Base-by-base conservation (phyloP, 2,113 vertebrate genomes). In the Halcyon senegalensis region DNA sequence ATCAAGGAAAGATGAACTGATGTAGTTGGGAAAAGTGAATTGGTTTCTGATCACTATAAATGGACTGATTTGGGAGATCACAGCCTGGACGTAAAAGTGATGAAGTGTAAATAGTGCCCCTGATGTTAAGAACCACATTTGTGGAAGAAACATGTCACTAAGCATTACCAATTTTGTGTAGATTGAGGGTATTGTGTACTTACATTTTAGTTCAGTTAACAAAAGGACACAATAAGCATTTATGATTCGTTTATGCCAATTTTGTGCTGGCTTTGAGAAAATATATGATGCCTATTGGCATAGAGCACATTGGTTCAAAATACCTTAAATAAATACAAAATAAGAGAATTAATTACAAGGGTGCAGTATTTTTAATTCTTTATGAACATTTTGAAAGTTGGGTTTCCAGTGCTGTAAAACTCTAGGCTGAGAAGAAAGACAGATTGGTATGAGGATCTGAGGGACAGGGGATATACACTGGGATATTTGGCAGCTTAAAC, bases 381-480 rank as follows among this genome's bases (percentile, higher is more conserved):
- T 60, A 13, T 31, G 56, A 58, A 16, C 1, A 70, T 20, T 11
- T 28, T 59, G 17, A 68, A 87, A 68, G 24, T 48, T 84, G 27
- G 13, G 72, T 81, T 64, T 68, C 10, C 25, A 60, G 5, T 55
- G 24, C 43, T 92, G 19, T 27, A 41, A 81, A 73, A 44, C 48
- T 48, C 12, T n/a, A 8, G 12, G 66, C 50, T 93, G 50, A 8
- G 8, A 82, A n/a, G 16, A 73, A 31, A 79, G 14, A 21, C 50
- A 51, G 21, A 20, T 48, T 74, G 21, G 25, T 41, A 70, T 8
- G 13, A 37, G 33, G 24, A 83, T 6, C 33, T 55, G 43, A 81
- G 17, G 19, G 28, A 43, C 17, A 33, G 28, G 11, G 13, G 4
- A 50, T 35, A 39, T 20, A 27, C 0, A 0, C 8, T 64, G 16